Percentiles rank a stretch among this genome's conserved stretches.
These are phyloP conservation scores for Trypoxylon attenuatum DNA, from an alignment of 2,888 invertebrate genomes.

Conservation along the genomic window DNA sequence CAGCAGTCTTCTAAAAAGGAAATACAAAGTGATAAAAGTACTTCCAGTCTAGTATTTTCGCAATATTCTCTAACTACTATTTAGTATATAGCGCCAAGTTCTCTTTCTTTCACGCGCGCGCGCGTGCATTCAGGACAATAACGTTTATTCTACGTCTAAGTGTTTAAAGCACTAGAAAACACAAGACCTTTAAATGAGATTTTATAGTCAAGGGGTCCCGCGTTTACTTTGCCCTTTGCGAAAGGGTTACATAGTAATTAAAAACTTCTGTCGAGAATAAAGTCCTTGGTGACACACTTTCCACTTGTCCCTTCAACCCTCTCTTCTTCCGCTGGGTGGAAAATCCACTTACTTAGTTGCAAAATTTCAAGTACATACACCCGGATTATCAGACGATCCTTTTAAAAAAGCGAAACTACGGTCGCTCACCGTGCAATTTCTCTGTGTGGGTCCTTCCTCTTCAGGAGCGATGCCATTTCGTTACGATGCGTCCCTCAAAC, in stretches of 20 bases:
- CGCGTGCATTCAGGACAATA: no score
- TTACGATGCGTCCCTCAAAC: not conserved
- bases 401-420: not conserved
- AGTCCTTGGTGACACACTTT: not conserved
- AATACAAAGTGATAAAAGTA: no score
- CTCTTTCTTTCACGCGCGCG: no score
- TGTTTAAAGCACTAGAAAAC: no score
- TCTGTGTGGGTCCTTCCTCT: no score
- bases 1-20: no score
- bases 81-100: no score
- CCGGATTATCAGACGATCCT: not conserved
- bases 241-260: not conserved
- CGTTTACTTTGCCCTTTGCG: not conserved
- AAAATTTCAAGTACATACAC: not conserved
- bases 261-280: not conserved
- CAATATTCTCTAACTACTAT: no score
- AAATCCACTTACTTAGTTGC: not conserved
- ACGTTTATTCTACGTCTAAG: no score
- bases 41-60: no score
- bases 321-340: not conserved
- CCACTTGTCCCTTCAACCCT: not conserved
- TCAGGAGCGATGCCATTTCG: no score
- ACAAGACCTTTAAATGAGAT: not conserved
- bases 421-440: no score
- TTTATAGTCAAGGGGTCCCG: not conserved